Evolutionary conservation across 2,113 vertebrate genomes (phyloP), one percentile per base, ranked within the genome.

Genomic region (Okapia johnstoni): DNA sequence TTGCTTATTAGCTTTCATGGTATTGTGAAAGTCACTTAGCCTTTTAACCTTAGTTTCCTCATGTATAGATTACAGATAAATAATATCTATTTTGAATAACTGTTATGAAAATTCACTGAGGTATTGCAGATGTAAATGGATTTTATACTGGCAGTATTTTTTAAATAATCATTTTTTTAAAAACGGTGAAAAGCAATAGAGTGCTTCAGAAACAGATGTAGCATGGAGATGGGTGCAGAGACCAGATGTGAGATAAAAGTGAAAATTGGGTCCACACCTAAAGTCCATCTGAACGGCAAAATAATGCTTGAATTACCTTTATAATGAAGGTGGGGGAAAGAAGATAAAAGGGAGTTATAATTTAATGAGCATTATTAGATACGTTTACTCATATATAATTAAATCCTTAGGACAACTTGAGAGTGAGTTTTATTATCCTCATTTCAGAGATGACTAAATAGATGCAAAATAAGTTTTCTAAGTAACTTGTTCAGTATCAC

Each of bases 11-110:
- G 88, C 50, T 52, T 95, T 90, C 58, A 7, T 52, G 28, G 40
- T 85, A 97, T 88, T 94, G 63, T 60, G 50, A 96, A 97, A 98
- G 52, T 83, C 97, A 98, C 96, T 97, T 97, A 98, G 88, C 88
- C 85, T 91, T 94, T 85, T 70, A 96, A 97, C 86, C 88, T 97
- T 58, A 60, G 60, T 94, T 95, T 97, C 30, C 19, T 97, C 66
- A 79, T 95, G 76, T 96, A 95, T 92, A 96, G 58, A 97, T 97
- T 97, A 94, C 92, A 97, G 90, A 97, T 88, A 98, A 96, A 95
- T 95, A 94, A 73, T 92, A 85, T 83, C 70, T 94, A 85, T 92
- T 94, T 94, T 79, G 46, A 96, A 95, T 92, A 94, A 85, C 55
- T 91, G 25, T 93, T 86, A 83, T 88, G 81, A 90, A 77, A 96